Evolutionary conservation across 2,888 invertebrate genomes (phyloP), one percentile per base, ranked within the genome.

Genomic region (Dendrolimus houi): DNA sequence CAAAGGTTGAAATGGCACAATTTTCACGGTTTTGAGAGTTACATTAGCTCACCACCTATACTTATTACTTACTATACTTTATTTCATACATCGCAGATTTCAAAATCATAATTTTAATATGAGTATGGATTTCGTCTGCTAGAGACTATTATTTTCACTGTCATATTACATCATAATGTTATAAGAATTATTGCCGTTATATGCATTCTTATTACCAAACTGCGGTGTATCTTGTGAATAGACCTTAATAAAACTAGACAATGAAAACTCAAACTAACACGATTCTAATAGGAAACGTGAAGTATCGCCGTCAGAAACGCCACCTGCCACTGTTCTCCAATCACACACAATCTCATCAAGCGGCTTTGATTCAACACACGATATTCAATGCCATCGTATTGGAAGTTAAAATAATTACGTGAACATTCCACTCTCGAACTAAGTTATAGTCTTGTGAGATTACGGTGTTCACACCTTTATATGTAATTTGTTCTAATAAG

Each of bases 211-310:
- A 29, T 29, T 29, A 29, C 29, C 29, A 6, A 29, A 6, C 6
- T 3, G 29, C 29, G 29, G 29, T 12, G 0, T 47, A 8, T 47
- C 9, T 47, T 47, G 47, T 47, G 12, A 10, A 47, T 12, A 47
- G 12, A 3, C 47, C 47, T 47, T 47, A 10, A 47, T 47, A 47
- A 47, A 47, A 29, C 6, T 29, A 47, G 47, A 12, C 9, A 47
- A 47, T 47, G 47, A 47, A 47, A 12, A 12, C 10, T 1, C 71
- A 74, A 73, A 42, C 61, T 62, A 65, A 63, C 69, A 65, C 64
- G 85, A 82, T 83, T 86, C 87, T 87, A 89, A 89, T 87, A 86
- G 85, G 88, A 87, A 84, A 85, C 77, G 71, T 72, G 77, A 67
- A 71, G 72, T 71, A 69, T 71, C 67, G 71, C 69, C 70, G 71